These are phyloP conservation scores for Sesia apiformis DNA, from an alignment of 2,888 invertebrate genomes.

Conservation along the genomic window DNA sequence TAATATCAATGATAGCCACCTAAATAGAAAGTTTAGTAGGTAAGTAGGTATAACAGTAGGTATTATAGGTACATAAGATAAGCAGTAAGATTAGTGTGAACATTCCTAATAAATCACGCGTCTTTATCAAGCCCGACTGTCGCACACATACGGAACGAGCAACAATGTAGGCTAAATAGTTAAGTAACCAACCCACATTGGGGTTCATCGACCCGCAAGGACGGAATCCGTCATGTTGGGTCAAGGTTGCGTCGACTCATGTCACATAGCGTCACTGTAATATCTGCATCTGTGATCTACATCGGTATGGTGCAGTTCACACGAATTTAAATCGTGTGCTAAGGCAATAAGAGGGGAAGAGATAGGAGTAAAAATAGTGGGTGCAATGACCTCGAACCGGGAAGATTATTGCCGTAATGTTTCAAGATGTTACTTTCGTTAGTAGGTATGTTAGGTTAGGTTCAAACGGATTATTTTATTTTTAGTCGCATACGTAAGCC, in stretches of 20 bases:
- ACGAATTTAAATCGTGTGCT: conserved; percentile 41
- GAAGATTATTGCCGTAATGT: conserved; percentile 25
- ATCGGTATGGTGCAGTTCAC: conserved; percentile 42
- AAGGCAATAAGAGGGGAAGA: conserved; percentile 27
- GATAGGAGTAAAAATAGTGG: conserved; percentile 34
- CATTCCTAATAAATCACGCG: no score
- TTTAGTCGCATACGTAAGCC: no score
- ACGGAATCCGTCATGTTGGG: conserved; percentile 66
- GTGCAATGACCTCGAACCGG: conserved; percentile 57
- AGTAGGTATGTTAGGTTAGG: conserved; percentile 28
- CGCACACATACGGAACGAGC: background rate
- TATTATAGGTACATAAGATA: no score
- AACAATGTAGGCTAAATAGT: conserved; percentile 8
- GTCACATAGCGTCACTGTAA: conserved; percentile 51
- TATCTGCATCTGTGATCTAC: conserved; percentile 69
- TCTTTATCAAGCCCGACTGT: no score
- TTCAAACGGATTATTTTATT: background rate
- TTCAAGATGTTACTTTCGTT: conserved; percentile 58
- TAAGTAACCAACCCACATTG: conserved; percentile 36
- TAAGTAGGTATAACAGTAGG: no score
- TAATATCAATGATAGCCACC: no score
- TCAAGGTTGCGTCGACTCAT: conserved; percentile 61
- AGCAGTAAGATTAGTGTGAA: no score
- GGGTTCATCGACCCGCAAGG: conserved; percentile 63
- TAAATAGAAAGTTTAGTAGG: no score